Conservation (phyloP, 2,113 vertebrate genomes). For the Pterocles orientalis region DNA sequence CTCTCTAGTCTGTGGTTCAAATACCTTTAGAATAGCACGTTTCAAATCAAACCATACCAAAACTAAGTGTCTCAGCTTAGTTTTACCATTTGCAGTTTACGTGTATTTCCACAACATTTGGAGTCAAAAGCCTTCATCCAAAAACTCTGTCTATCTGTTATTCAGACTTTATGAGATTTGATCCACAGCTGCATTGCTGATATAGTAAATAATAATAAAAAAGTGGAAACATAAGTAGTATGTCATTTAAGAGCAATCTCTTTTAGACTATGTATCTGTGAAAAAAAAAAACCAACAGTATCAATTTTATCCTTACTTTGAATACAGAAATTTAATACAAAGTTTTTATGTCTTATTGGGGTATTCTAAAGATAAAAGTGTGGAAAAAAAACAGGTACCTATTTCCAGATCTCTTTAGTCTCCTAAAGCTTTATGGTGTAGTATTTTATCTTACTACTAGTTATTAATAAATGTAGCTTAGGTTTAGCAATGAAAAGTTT, state of each 20-base stretch:
- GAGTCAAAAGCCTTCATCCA: background rate
- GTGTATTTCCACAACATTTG: background rate
- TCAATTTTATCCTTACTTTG: background rate
- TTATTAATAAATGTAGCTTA: background rate
- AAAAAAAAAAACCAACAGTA: background rate
- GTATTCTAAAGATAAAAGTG: background rate
- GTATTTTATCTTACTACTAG: background rate
- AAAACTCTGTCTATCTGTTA: background rate
- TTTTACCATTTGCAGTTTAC: background rate
- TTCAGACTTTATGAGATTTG: background rate
- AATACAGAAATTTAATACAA: background rate
- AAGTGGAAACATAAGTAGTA: accelerated
- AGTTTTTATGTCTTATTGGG: background rate
- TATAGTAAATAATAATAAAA: background rate
- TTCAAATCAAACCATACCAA: background rate
- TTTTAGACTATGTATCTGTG: background rate
- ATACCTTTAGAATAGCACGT: background rate
- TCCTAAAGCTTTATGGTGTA: background rate
- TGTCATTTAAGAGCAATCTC: background rate
- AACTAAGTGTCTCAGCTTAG: background rate
- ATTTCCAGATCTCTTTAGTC: background rate
- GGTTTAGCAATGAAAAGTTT: background rate
- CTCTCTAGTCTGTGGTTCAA: background rate
- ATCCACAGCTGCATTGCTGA: background rate
- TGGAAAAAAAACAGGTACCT: background rate